Evolutionary conservation across 2,888 invertebrate species (phyloP).

Genomic region (Chrysomela aeneicollis): DNA sequence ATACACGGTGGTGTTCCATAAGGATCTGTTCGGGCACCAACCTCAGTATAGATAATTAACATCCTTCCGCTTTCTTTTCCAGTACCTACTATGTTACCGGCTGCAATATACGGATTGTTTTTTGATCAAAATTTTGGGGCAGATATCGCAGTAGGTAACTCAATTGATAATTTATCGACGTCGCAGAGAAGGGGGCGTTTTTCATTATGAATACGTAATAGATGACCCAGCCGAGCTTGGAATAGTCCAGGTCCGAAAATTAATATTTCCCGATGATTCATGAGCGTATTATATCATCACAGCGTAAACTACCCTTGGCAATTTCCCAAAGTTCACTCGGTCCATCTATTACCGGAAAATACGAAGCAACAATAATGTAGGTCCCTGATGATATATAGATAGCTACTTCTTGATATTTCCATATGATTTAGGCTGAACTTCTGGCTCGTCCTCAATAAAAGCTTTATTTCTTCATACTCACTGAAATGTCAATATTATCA

Average conservation of each 20-base stretch:
- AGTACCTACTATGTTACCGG: no score
- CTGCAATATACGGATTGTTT: no score
- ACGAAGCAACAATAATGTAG: slow-evolving; percentile 12
- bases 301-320: slow-evolving; percentile 22
- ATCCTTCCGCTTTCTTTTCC: no score
- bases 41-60: no score
- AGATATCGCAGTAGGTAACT: no score
- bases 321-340: slow-evolving; percentile 25
- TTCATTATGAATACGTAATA: neutral
- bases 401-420: neutral
- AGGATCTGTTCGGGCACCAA: no score
- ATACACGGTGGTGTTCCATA: no score
- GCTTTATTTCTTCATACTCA: no score
- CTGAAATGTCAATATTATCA: no score
- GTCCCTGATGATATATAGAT: no score
- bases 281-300: slow-evolving; percentile 15
- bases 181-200: neutral
- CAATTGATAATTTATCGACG: neutral
- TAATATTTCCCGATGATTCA: slow-evolving; percentile 24
- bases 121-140: no score
- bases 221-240: slow-evolving; percentile 10
- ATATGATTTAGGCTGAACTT: neutral
- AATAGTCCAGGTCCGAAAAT: slow-evolving; percentile 12
- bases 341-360: slow-evolving; percentile 21
- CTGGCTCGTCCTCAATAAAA: no score